phyloP scores from a whole-genome alignment of 2,113 vertebrate species.

The Chaenocephalus aceratus region DNA sequence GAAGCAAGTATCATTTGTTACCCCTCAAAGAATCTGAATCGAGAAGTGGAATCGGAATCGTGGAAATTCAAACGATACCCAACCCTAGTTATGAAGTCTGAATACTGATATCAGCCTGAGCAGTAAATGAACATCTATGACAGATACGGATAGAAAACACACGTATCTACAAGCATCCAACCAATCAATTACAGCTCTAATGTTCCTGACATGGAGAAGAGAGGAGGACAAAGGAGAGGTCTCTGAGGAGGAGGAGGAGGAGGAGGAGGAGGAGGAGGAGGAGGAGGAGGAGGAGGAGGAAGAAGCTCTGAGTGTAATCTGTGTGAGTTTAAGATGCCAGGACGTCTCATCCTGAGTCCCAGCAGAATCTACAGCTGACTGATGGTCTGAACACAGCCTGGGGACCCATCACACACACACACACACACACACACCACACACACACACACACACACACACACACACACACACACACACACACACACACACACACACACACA shows the following conservation, averaged over 20 bases:
- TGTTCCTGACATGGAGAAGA: background rate
- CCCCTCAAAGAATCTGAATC: too few species aligned
- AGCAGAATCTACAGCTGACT: constrained; percentile 77
- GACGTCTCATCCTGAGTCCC: constrained; percentile 77
- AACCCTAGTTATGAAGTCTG: too few species aligned
- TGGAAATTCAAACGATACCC: too few species aligned
- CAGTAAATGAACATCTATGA: too few species aligned
- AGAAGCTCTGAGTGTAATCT: constrained; percentile 80
- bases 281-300: constrained; percentile 43
- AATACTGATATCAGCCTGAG: too few species aligned
- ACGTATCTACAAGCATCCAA: too few species aligned
- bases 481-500: constrained; percentile 55
- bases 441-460: constrained; percentile 55
- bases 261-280: constrained; percentile 46
- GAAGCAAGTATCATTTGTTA: too few species aligned
- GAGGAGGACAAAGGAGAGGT: constrained; percentile 56
- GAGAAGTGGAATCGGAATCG: too few species aligned
- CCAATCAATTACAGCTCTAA: too few species aligned
- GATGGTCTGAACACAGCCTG: constrained; percentile 71
- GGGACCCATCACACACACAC: constrained; percentile 72
- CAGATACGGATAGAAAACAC: too few species aligned
- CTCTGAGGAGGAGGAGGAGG: constrained; percentile 50
- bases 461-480: background rate
- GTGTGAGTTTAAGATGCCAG: constrained; percentile 78
- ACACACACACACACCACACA: constrained; percentile 7